A percentile compares a stretch with the other conserved stretches of the same genome.
These are phyloP conservation scores for Rhagoletis zephyria DNA, from an alignment of 1,140 invertebrate species.

Conservation along the genomic window DNA sequence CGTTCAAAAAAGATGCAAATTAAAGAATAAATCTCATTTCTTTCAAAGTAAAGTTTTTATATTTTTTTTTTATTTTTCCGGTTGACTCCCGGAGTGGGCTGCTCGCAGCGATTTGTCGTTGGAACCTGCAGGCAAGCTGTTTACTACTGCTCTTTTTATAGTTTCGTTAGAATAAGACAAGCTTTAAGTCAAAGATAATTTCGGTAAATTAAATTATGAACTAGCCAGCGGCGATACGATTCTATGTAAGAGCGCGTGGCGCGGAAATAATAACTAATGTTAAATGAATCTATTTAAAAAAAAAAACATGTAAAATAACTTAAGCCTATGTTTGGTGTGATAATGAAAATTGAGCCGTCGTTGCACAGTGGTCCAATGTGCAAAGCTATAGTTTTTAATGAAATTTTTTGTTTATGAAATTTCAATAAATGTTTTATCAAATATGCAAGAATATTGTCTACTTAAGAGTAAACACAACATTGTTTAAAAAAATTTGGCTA, in stretches of 20 bases:
- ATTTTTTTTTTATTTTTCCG: constrained; percentile 63
- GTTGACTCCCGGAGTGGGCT: constrained; percentile 67
- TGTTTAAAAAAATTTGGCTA: no score
- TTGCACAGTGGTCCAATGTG: background rate
- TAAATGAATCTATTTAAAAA: background rate
- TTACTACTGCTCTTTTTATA: constrained; percentile 62
- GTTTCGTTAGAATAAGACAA: constrained; percentile 48
- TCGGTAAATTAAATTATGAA: constrained; percentile 38
- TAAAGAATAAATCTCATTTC: constrained; percentile 55
- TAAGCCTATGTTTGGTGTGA: background rate
- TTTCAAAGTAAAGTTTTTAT: constrained; percentile 58
- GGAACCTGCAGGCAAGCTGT: constrained; percentile 64
- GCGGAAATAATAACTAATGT: background rate
- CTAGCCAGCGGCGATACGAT: background rate
- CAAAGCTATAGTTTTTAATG: no score
- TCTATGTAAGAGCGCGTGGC: background rate
- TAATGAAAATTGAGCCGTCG: background rate
- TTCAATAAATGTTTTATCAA: no score
- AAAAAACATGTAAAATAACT: constrained; percentile 9
- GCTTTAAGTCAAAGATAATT: background rate
- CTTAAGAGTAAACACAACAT: no score
- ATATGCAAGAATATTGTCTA: no score
- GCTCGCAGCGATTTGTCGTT: constrained; percentile 70
- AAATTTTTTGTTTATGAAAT: no score
- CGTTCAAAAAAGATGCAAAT: constrained; percentile 58